These are phyloP conservation scores for Octopus bimaculoides DNA, from an alignment of 1,140 invertebrate species.

Conservation along the genomic window DNA sequence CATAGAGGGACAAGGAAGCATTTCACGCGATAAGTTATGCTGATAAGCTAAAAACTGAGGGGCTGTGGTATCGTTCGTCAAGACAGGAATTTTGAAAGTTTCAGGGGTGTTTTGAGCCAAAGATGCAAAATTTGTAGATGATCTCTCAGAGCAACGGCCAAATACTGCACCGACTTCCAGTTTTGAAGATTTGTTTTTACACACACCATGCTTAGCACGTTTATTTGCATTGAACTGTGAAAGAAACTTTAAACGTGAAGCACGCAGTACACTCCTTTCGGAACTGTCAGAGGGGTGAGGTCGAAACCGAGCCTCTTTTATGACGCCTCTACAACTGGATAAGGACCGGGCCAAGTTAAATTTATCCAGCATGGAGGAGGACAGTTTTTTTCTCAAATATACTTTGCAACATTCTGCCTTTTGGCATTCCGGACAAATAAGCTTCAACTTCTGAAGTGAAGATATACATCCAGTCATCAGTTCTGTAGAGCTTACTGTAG, in stretches of 20 bases:
- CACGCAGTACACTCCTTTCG: background rate
- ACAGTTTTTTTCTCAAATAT: background rate
- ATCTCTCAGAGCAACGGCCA: background rate
- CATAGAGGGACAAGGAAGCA: background rate
- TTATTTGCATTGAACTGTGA: background rate
- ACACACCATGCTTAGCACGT: background rate
- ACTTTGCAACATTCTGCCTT: background rate
- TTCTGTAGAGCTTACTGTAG: background rate
- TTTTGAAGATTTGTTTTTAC: background rate
- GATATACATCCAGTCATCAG: background rate
- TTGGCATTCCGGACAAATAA: background rate
- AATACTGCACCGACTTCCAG: background rate
- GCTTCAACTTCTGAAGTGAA: constrained; percentile 6
- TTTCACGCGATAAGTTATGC: background rate
- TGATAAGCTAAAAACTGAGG: constrained; percentile 3
- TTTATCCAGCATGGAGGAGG: background rate
- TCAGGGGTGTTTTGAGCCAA: background rate
- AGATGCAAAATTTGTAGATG: background rate
- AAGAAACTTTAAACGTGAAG: constrained; percentile 7
- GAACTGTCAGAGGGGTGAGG: background rate
- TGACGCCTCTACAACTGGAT: background rate
- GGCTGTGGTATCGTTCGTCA: background rate
- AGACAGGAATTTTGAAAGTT: background rate
- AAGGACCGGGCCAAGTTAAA: constrained; percentile 1
- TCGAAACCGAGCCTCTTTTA: constrained; percentile 4